phyloP scores from a whole-genome alignment of 2,888 invertebrate genomes.

The Nasonia oneida region DNA sequence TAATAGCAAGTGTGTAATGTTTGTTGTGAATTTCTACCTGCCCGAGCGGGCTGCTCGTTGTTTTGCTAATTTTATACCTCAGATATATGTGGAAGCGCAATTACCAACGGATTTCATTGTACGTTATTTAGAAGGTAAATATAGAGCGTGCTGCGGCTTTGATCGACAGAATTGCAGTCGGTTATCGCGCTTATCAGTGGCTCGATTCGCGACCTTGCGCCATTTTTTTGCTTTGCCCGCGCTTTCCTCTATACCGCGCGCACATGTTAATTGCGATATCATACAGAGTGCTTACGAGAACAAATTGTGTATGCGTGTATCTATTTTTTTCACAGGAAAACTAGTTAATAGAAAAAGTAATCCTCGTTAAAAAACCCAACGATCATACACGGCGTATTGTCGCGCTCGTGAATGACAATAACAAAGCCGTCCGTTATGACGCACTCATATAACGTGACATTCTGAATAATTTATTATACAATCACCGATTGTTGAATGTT shows the following conservation, averaged over 20 bases:
- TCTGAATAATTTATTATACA: slow-evolving; percentile 33
- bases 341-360: neutral
- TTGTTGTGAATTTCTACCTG: neutral
- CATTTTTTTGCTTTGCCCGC: neutral
- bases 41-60: neutral
- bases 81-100: neutral
- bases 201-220: slow-evolving; percentile 46
- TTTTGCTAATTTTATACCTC: neutral
- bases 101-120: neutral
- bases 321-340: neutral
- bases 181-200: slow-evolving; percentile 42
- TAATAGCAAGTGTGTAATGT: neutral
- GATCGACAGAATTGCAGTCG: neutral
- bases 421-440: neutral
- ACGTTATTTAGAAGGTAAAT: neutral
- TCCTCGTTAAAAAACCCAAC: neutral
- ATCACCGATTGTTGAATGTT: slow-evolving; percentile 16
- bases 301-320: neutral
- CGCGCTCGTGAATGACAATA: neutral
- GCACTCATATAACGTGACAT: neutral
- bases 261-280: too few relatives aligned
- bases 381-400: neutral
- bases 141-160: neutral
- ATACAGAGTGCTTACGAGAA: neutral
- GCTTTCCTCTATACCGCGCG: neutral